Evolutionary conservation across 2,113 vertebrate species (phyloP).

Genomic region (Alaudala cheleensis): DNA sequence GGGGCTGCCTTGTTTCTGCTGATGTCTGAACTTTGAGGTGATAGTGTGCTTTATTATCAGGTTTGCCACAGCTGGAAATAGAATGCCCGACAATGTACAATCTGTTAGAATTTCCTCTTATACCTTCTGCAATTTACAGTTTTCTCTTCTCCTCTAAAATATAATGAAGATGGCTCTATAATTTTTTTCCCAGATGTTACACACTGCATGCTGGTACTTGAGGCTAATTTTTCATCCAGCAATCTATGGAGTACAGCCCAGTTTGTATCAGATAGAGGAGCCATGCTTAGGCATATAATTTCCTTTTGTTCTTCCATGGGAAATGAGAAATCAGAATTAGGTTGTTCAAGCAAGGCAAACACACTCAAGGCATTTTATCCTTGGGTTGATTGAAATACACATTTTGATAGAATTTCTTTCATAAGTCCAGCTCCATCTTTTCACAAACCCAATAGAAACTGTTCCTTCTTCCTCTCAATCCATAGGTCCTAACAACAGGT

Average conservation of each 20-base stretch:
- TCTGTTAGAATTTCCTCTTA: constrained; percentile 59
- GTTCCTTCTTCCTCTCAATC: neutral
- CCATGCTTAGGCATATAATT: neutral
- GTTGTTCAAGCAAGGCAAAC: neutral
- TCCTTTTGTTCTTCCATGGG: neutral
- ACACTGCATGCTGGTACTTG: neutral
- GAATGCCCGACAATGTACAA: constrained; percentile 11
- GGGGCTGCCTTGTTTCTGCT: constrained; percentile 54
- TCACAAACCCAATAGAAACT: neutral
- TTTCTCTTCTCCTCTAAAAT: constrained; percentile 55
- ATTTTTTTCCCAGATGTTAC: constrained; percentile 58
- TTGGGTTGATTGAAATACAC: neutral
- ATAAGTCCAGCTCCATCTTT: neutral
- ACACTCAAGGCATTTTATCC: neutral
- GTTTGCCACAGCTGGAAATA: constrained; percentile 52
- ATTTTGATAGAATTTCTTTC: neutral
- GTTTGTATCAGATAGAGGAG: neutral
- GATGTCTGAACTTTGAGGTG: constrained; percentile 28
- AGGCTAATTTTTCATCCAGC: constrained; percentile 34
- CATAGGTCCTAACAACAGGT: neutral
- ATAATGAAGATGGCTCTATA: constrained; percentile 48
- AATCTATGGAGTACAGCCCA: neutral
- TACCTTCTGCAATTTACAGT: constrained; percentile 5
- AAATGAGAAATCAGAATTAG: neutral
- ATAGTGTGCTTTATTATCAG: constrained; percentile 58